Base-by-base conservation (phyloP, 2,888 invertebrate species). In the Gymnoscelis rufifasciata region DNA sequence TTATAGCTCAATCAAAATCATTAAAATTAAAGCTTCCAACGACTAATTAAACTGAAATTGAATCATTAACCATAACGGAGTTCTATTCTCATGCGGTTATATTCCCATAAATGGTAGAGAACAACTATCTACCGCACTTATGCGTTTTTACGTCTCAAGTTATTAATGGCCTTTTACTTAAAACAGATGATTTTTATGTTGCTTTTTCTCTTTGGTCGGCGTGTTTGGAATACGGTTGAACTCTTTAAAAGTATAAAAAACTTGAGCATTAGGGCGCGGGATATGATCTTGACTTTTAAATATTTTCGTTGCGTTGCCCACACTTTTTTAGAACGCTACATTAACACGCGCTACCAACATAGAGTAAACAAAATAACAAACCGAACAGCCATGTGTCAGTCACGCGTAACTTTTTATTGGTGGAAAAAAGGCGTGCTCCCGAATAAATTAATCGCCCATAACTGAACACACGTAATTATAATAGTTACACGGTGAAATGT, bases 141-240 rank as follows among this genome's bases (percentile, higher is more conserved):
- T 54, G 52, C 51, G 60, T 64, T 53, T 67, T 68, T 71, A 69
- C 72, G 75, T 66, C 73, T 70, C 73, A 67, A 77, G 71, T 60
- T 66, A 73, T 74, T 82, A 79, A 79, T 78, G 73, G 72, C 62
- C 68, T 76, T 72, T 74, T 71, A 78, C 77, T 78, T 76, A 73
- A 35, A 74, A 72, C 68, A 64, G 51, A 60, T 57, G 56, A 52
- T 62, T 70, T 19, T 71, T 64, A 69, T 57, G 65, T 54, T 46
- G 54, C 51, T 66, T 72, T 76, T 78, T 73, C 64, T 60, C 55
- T 47, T 60, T 61, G 60, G 67, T 57, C 41, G 60, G 66, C 71
- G 73, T 74, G 74, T 27, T 33, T 60, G 64, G 57, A 68, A 65
- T 19, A 56, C 39, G 46, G 27, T 55, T 33, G 31, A 33, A 52